A percentile compares a stretch with the other conserved stretches of the same genome.
Conservation (phyloP, 2,113 vertebrate genomes). For the Xiphophorus maculatus region DNA sequence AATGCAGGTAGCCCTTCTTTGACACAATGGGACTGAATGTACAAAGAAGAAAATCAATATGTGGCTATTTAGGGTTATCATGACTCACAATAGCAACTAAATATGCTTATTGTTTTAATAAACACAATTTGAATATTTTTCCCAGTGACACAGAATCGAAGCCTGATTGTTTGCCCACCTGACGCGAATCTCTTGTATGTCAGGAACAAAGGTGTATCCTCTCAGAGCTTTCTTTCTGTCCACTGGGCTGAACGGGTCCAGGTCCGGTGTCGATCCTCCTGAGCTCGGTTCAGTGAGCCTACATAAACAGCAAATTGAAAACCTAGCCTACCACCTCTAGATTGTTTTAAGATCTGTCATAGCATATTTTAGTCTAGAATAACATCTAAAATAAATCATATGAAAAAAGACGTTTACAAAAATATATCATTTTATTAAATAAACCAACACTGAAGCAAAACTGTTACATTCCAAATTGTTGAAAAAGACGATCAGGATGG, state of each 20-base stretch:
- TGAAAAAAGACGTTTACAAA: not conserved
- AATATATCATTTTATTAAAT: not conserved
- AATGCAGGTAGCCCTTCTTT: constrained; percentile 97
- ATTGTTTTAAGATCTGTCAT: not conserved
- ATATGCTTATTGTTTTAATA: not conserved
- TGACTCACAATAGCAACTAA: not conserved
- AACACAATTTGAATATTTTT: not conserved
- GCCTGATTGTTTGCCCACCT: constrained; percentile 78
- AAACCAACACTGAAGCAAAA: not conserved
- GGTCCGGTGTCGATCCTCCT: constrained; percentile 87
- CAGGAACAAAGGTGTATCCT: constrained; percentile 87
- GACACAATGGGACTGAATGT: constrained; percentile 91
- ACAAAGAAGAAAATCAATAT: not conserved
- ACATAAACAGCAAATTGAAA: constrained; percentile 5
- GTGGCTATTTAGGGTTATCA: not conserved
- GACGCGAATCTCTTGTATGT: constrained; percentile 97
- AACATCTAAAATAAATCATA: not conserved
- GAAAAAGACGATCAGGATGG: not conserved
- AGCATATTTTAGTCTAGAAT: not conserved
- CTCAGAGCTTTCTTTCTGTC: constrained; percentile 86
- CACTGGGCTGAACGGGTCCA: constrained; percentile 82
- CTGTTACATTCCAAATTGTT: not conserved
- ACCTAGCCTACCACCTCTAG: not conserved
- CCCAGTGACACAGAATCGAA: not conserved
- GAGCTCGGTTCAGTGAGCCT: constrained; percentile 87